Evolutionary conservation across 1,140 invertebrate species (phyloP).

Genomic region (Pachyrhynchus sulphureomaculatus): DNA sequence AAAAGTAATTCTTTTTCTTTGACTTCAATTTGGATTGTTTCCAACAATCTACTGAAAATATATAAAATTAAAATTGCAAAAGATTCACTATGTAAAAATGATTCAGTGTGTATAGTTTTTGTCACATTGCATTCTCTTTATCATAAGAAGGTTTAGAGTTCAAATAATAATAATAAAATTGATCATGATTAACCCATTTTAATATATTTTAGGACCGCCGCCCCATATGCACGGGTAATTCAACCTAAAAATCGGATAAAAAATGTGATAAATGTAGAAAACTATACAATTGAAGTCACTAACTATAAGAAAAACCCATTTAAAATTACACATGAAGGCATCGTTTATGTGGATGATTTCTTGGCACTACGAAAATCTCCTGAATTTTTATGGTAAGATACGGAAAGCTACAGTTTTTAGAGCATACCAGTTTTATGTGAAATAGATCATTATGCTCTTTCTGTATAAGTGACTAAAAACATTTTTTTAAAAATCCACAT

Average conservation of each 20-base stretch:
- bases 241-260: conserved; percentile 49
- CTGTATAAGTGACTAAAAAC: not conserved
- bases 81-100: too few species aligned
- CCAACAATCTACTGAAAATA: too few species aligned
- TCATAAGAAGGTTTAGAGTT: not conserved
- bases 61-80: too few species aligned
- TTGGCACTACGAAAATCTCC: conserved; percentile 38
- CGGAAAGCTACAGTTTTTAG: too few species aligned
- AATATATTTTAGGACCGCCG: conserved; percentile 52
- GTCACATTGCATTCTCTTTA: not conserved
- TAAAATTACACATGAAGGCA: conserved; percentile 59
- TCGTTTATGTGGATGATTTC: conserved; percentile 58
- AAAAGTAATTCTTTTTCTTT: too few species aligned
- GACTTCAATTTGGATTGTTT: too few species aligned
- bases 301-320: conserved; percentile 44
- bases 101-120: too few species aligned
- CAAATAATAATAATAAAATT: not conserved
- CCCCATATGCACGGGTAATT: conserved; percentile 48
- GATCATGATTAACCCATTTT: conserved; percentile 8
- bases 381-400: too few species aligned
- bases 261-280: conserved; percentile 36
- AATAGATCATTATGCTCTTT: too few species aligned
- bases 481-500: too few species aligned
- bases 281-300: conserved; percentile 19
- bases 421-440: too few species aligned